Evolutionary conservation across 2,888 invertebrate species (phyloP), one percentile per base, ranked within the genome.

Genomic region (Octonoba sinensis): DNA sequence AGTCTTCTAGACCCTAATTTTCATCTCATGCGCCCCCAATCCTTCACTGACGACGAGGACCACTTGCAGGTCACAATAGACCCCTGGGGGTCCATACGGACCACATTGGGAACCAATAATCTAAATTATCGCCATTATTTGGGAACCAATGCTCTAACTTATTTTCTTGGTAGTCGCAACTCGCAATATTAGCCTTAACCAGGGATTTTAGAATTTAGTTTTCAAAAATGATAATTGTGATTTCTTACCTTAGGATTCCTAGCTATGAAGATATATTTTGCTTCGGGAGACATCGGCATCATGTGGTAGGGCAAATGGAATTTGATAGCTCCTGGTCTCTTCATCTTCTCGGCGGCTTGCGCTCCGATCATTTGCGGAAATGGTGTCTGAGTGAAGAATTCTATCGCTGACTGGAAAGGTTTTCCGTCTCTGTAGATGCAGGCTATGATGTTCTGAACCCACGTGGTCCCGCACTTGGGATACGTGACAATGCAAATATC

Each of bases 211-310:
- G 36, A 36, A 36, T 6, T 36, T 36, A 1, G 11, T 36, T 36
- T 36, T 4, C 11, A 3, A 36, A 36, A 36, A 36, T 36, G 11
- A 36, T 11, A 36, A 36, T 11, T 8, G 36, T 36, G 36, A 36
- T 8, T 36, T 36, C 36, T 49, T 51, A 78, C 90, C 84, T 89
- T 82, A 20, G 82, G 82, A 72, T 82, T 82, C 47, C 76, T 71
- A 15, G 76, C 71, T 3, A 82, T 66, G 20, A 66, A 82, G 36
- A 82, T 82, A 18, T 82, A 82, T 22, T 82, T 82, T 6, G 82
- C 71, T 20, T 76, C 54, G 0, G 65, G 27, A 15, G 70, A 82
- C 54, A 47, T 66, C 0, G 82, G 82, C 18, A 60, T 76, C 22
- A 71, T n/a, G 22, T 76, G 27, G 57, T 66, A 76, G 4, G 82